Base-by-base conservation (phyloP, 2,113 vertebrate genomes). In the Pteronura brasiliensis region DNA sequence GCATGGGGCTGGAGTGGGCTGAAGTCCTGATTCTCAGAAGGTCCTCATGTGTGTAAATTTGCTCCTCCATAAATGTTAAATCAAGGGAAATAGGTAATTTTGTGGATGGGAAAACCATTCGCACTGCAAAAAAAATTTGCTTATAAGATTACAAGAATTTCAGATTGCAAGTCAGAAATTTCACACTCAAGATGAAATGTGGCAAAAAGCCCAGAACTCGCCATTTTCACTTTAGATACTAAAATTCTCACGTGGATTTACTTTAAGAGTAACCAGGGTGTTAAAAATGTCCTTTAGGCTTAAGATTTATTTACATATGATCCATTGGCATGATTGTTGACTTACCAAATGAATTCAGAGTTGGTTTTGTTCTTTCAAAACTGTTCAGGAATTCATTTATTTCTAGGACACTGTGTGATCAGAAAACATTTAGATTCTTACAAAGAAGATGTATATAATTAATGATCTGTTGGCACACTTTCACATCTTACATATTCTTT, bases 231-330 rank as follows among this genome's bases (percentile, higher is more conserved):
- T 81, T 92, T 61, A 80, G 76, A 61, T 95, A 77, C 90, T 88
- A 90, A 97, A 93, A 93, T 97, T 96, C 94, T 96, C 95, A 97
- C n/a, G 21, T 93, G 55, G 31, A n/a, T 96, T 96, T 96, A 74
- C 92, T 96, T 87, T 95, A 90, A 92, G 88, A 96, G 93, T 96
- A 96, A 90, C 74, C 29, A 57, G 63, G 71, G 34, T 82, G 92
- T 97, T 92, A 82, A 96, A 77, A 90, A 82, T 95, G 76, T 79
- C 76, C 72, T 92, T 86, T 55, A 88, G 47, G 87, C 57, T 87
- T 88, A 49, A 82, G 69, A 83, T 80, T 95, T 93, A 74, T 97
- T 86, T 97, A 90, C 84, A n/a, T 88, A 52, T 74, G 69, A 85
- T 90, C 42, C 59, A 71, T 65, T 87, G 80, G 31, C 34, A 65